phyloP scores from a whole-genome alignment of 2,888 invertebrate species.

The Rotaria sp. region DNA sequence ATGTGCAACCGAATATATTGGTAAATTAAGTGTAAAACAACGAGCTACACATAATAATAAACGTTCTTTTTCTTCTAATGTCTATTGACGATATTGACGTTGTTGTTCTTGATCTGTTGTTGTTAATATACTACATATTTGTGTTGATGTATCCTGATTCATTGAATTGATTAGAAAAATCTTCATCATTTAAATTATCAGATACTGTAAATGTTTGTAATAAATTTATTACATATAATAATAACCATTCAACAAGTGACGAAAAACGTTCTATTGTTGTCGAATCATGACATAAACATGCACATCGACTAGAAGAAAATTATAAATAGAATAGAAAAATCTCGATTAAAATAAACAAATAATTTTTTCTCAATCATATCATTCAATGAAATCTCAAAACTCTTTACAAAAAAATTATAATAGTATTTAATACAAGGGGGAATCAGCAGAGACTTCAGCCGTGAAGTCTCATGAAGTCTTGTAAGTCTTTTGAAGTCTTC shows the following conservation, averaged over 20 bases:
- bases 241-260: neutral
- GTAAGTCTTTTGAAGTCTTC: no score
- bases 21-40: slow-evolving; percentile 11
- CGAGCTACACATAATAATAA: slow-evolving; percentile 10
- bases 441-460: no score
- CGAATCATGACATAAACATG: slow-evolving; percentile 8
- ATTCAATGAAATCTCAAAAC: no score
- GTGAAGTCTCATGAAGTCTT: no score
- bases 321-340: no score
- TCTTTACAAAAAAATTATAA: no score
- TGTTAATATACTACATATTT: slow-evolving; percentile 12
- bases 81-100: slow-evolving; percentile 6
- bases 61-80: slow-evolving; percentile 24
- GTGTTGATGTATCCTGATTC: neutral
- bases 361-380: no score
- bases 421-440: no score
- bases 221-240: neutral
- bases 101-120: slow-evolving; percentile 25
- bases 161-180: neutral
- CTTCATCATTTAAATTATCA: neutral
- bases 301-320: slow-evolving; percentile 22
- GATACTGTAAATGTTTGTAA: slow-evolving; percentile 1
- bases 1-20: neutral
- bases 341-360: no score
- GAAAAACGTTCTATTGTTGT: slow-evolving; percentile 21